Percentiles rank a stretch among this genome's conserved stretches.
Conservation (phyloP, 2,113 vertebrate species). For the Lates calcarifer region DNA sequence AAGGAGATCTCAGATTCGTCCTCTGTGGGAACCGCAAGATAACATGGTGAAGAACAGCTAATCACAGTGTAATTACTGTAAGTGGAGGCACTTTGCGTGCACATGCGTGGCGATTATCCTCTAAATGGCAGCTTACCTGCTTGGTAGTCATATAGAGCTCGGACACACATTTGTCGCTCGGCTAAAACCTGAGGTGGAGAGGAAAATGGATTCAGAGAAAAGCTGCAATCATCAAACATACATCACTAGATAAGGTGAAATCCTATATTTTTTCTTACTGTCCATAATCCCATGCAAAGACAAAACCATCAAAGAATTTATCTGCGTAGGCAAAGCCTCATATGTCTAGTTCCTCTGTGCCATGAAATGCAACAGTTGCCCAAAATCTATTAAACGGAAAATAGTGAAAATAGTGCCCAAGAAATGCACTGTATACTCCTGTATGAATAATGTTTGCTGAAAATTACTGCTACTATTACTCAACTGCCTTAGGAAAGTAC, state of each 20-base stretch:
- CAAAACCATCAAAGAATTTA: background rate
- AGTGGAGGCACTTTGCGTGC: constrained; percentile 69
- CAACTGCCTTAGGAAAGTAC: background rate
- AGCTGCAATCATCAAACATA: constrained; percentile 47
- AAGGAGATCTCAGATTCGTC: constrained; percentile 87
- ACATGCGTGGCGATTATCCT: constrained; percentile 57
- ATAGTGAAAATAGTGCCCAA: background rate
- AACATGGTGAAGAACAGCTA: constrained; percentile 66
- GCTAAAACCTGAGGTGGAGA: constrained; percentile 67
- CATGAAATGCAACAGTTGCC: background rate
- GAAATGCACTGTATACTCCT: background rate
- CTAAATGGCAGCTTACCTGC: constrained; percentile 82
- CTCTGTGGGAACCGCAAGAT: constrained; percentile 78
- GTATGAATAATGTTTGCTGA: background rate
- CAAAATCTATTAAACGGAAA: background rate
- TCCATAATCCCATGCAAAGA: background rate
- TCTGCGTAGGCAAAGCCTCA: background rate
- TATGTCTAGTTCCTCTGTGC: background rate
- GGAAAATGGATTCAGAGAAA: constrained; percentile 45
- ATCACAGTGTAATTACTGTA: constrained; percentile 71
- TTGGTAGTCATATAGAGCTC: constrained; percentile 87
- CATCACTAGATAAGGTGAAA: background rate
- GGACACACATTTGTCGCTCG: constrained; percentile 80
- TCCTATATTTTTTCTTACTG: background rate
- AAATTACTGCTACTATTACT: background rate